Base-by-base conservation (phyloP, 2,113 vertebrate genomes). In the Sardina pilchardus region DNA sequence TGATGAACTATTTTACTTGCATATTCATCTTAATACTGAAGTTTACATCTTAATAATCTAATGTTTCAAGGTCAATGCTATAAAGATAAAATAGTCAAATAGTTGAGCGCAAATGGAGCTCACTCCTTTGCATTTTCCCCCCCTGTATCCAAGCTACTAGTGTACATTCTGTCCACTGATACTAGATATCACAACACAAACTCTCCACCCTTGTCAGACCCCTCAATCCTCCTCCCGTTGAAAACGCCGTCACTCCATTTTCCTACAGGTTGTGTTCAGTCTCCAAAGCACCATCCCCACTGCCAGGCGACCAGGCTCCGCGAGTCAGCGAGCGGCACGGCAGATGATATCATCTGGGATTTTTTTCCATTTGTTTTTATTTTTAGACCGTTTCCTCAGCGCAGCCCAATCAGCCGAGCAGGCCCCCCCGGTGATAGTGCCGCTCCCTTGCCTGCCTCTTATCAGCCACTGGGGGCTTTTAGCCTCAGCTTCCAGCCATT, bases 301-400 rank as follows among this genome's bases (percentile, higher is more conserved):
- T 78, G 71, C 71, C 34, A 78, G 14, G 34, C 30, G 36, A 78
- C 71, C 30, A 16, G 30, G 36, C 71, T 78, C 71, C 34, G 78
- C 71, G n/a, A 7, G 34, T 78, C 71, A 34, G 71, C 71, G 39
- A 93, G 89, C 90, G 91, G 91, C 87, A 93, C 90, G 86, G 87
- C 78, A 26, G 87, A 86, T 89, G 91, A 94, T 92, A 92, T 94
- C 90, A 94, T 92, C 90, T 36, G 36, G 87, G 89, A 81, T 19
- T 53, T 89, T 53, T 89, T 83, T 88, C 91, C 88, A 91, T 92
- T 92, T 91, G 88, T 90, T 91, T 93, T 93, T 93, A 94, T 95
- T 95, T 95, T 94, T 93, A 94, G 92, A 90, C 84, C 88, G 86
- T 92, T 94, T 93, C 86, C 92, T 94, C 92, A 91, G 92, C 91